A percentile compares a stretch with the other conserved stretches of the same genome.
Conservation (phyloP, 2,113 vertebrate species). For the Chloropsis hardwickii region DNA sequence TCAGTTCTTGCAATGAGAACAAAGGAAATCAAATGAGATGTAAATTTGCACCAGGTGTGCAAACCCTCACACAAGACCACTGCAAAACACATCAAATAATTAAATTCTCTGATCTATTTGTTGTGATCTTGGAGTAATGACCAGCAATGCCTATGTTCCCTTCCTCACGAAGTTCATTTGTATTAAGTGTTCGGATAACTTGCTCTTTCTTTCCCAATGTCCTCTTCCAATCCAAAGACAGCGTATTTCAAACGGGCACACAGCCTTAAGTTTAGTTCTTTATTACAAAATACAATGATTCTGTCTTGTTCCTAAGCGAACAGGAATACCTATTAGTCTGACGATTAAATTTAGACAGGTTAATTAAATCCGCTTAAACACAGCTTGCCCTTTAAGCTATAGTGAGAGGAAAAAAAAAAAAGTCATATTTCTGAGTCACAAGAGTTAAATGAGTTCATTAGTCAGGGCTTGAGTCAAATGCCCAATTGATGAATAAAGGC, state of each 20-base stretch:
- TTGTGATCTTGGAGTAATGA: background rate
- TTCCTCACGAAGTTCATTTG: background rate
- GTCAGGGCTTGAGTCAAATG: background rate
- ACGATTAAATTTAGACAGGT: constrained; percentile 6
- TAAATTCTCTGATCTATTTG: background rate
- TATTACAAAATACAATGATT: constrained; percentile 24
- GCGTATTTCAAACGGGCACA: background rate
- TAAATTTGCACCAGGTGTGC: background rate
- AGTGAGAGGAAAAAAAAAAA: background rate
- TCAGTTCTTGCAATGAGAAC: background rate
- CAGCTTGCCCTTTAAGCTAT: background rate
- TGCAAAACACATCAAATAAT: background rate
- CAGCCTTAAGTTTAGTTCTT: background rate
- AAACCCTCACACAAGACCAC: background rate
- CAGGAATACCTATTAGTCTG: constrained; percentile 6
- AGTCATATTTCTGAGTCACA: background rate
- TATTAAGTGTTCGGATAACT: background rate
- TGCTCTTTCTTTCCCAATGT: background rate
- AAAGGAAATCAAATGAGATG: background rate
- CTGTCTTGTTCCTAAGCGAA: constrained; percentile 3
- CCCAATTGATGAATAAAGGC: background rate
- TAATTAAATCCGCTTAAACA: constrained; percentile 34
- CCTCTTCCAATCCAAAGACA: background rate
- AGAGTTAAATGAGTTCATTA: constrained; percentile 5
- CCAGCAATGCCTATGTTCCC: background rate